Percentiles rank a stretch among this genome's conserved stretches.
Conservation (phyloP, 2,888 invertebrate genomes). For the Epinotia bilunana region DNA sequence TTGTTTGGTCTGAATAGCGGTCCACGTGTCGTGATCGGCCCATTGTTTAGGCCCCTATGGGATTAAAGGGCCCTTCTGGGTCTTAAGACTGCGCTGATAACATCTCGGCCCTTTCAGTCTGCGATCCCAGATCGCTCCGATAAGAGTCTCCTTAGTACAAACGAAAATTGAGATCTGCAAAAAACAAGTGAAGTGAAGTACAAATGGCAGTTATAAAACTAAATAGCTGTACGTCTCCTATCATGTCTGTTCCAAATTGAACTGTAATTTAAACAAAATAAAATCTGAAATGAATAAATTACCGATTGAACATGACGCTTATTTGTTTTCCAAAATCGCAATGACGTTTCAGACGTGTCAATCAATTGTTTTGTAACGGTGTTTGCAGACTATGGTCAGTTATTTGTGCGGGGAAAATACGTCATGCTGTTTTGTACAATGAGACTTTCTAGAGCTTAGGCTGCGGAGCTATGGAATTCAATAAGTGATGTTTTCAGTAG, state of each 20-base stretch:
- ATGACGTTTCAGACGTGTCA: constrained; percentile 53
- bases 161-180: constrained; percentile 59
- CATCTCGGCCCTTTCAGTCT: constrained; percentile 62
- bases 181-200: constrained; percentile 46
- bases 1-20: constrained; percentile 64
- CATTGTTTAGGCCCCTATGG: constrained; percentile 69
- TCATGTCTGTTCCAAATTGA: background rate
- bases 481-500: constrained; percentile 12
- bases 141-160: constrained; percentile 50
- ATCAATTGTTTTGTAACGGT: constrained; percentile 63
- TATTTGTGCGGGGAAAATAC: constrained; percentile 39
- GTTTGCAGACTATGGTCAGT: constrained; percentile 53
- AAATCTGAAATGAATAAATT: background rate
- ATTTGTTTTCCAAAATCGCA: constrained; percentile 29
- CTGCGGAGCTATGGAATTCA: constrained; percentile 19
- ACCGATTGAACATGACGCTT: background rate
- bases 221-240: background rate
- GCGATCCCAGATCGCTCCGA: constrained; percentile 48
- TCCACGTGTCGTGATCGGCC: constrained; percentile 69
- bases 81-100: constrained; percentile 64
- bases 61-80: constrained; percentile 60
- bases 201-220: constrained; percentile 5
- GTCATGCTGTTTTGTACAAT: constrained; percentile 50
- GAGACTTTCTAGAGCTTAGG: constrained; percentile 49
- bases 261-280: background rate